Evolutionary conservation across 2,797 vertebrate genomes (phyloP), one percentile per base, ranked within the genome.

Genomic region (Cetoscarus ocellatus): DNA sequence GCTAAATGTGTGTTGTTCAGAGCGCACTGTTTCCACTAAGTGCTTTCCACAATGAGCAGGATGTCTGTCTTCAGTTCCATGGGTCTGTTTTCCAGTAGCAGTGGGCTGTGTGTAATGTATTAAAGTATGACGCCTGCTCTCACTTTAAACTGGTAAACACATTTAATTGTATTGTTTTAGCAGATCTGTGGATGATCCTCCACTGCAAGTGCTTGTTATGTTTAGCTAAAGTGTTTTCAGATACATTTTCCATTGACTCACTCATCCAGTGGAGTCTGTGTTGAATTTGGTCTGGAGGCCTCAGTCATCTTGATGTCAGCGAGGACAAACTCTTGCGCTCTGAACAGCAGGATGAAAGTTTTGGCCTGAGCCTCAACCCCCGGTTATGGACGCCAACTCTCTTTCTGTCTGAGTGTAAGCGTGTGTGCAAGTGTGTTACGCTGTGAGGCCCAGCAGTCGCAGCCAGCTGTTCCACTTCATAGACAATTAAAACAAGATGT

Each of bases 401-500:
- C 53, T 67, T 38, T 45, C n/a, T 8, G 36, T 65, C 59, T 53
- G 0, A 36, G 8, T n/a, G 52, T 54, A 34, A 8, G 34, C 36
- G 50, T 52, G 14, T 53, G 51, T 36, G 34, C 15, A 27, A 35
- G 51, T 53, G 52, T 69, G 61, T 71, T 80, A 40, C 77, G 62
- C 83, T 82, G 53, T 67, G 87, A 87, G 78, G 74, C 85, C 79
- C 53, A 61, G 68, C 67, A 67, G 67, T 81, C 69, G 15, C 80
- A 83, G 85, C 85, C 90, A 92, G 89, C 88, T 91, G 86, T 85
- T 91, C 85, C 79, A 86, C 86, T 88, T 90, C 81, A 80, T 58
- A 82, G 79, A 83, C 87, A 86, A 89, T 91, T 90, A 87, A 89
- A 89, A 83, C 89, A 90, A 89, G 85, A 85, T 88, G 84, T 74